Evolutionary conservation across 2,797 vertebrate species (phyloP), one percentile per base, ranked within the genome.

Genomic region (Tangara arthus): DNA sequence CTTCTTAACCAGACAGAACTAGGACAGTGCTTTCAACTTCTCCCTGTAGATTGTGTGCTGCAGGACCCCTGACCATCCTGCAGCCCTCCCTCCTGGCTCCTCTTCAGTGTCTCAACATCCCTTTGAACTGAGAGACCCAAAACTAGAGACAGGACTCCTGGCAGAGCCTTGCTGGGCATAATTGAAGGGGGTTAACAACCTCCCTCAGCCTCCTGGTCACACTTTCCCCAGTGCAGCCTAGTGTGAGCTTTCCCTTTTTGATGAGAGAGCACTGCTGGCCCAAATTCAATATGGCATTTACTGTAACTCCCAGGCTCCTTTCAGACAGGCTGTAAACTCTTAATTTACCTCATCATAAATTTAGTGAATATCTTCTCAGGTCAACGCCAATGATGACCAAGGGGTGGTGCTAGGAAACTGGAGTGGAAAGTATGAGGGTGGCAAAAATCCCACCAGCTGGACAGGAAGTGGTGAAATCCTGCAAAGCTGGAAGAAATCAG

Each of bases 391-490:
- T 1, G 99, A 98, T 44, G 99, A 99, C 96, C 98, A 77, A 1
- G 99, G 99, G 2, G 98, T 99, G 71, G 6, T 99, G 88, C 66
- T 66, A 4, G 99, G 99, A 37, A 98, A 98, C 15, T 99, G 99
- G 99, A 94, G 97, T 4, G 98, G 98, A 69, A 96, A 97, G 5
- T 99, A 99, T 30, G 30, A 89, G 0, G 98, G 95, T 19, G 99
- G 99, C 4, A 96, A 97, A 30, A 95, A 97, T 27, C 99, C 99
- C 5, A 95, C 95, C 42, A 97, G 94, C 63, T 99, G 99, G 99
- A 99, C 97, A 0, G 99, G 99, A 92, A 99, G 99, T 3, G 98
- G 98, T 88, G 98, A 98, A 28, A 99, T 99, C 97, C 98, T 99
- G 50, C 98, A 95, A 65, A 94, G 94, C 57, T 99, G 99, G 99